Percentiles rank a stretch among this genome's conserved stretches.
phyloP scores from a whole-genome alignment of 2,797 vertebrate genomes.

The Pangasius sanitwongsei region DNA sequence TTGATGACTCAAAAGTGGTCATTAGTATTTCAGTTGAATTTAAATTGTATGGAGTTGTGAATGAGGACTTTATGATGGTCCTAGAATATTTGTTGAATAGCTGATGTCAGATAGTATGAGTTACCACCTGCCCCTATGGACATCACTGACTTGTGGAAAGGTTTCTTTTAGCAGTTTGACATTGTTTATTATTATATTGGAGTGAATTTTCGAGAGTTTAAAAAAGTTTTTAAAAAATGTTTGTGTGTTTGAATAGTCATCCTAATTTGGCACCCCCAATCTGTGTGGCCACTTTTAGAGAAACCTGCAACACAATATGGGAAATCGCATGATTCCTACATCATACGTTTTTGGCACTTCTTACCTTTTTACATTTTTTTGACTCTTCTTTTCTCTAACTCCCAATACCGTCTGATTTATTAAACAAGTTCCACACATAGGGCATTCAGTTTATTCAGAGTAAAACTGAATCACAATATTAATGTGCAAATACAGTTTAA shows the following conservation, averaged over 20 bases:
- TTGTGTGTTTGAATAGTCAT: not conserved
- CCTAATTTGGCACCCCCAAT: slow-evolving; percentile 1
- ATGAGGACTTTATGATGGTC: no score
- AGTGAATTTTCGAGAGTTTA: not conserved
- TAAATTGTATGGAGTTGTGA: no score
- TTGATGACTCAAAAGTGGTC: no score
- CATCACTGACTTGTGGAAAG: slow-evolving; percentile 53
- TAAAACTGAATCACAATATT: not conserved
- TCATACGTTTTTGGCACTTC: slow-evolving; percentile 60
- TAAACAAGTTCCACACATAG: not conserved
- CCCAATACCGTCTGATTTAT: not conserved
- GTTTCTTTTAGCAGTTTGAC: not conserved
- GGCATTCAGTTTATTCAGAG: not conserved
- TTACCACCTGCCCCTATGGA: no score
- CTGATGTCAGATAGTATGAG: no score
- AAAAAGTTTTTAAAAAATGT: not conserved
- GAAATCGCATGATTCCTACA: slow-evolving; percentile 75
- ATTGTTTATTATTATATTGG: not conserved
- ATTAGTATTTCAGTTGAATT: no score
- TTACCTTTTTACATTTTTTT: not conserved
- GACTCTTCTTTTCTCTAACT: not conserved
- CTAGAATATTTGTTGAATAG: no score
- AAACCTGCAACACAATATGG: not conserved
- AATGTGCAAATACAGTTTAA: not conserved
- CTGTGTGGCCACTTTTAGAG: not conserved